These are phyloP conservation scores for Dromococcyx pavoninus DNA, from an alignment of 2,797 vertebrate genomes.

Conservation along the genomic window DNA sequence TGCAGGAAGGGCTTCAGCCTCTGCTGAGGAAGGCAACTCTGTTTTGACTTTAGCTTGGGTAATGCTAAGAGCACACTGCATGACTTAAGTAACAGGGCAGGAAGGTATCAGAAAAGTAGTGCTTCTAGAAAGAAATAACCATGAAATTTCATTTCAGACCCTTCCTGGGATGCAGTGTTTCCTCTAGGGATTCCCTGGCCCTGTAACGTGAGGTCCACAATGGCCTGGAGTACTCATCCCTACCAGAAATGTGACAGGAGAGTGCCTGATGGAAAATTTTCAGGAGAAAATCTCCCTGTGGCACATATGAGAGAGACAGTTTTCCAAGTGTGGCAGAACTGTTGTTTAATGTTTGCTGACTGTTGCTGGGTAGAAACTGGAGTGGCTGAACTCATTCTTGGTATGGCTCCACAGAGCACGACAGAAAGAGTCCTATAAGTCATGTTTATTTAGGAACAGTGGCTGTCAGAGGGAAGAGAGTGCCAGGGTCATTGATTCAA, in stretches of 20 bases:
- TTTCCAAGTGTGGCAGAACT: neutral
- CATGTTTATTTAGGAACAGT: neutral
- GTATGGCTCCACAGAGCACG: neutral
- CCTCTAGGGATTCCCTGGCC: neutral
- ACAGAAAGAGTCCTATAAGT: neutral
- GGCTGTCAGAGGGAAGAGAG: neutral
- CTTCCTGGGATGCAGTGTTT: neutral
- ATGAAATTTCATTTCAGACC: neutral
- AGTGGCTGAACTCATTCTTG: neutral
- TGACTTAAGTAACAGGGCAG: neutral
- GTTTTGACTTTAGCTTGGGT: neutral
- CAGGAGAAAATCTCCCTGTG: neutral
- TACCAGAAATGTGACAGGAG: neutral
- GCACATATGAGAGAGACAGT: neutral
- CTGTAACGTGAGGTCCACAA: neutral
- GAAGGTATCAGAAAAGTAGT: neutral
- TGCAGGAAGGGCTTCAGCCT: neutral
- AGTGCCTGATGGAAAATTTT: rapidly evolving
- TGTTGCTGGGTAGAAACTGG: neutral
- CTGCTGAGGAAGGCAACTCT: neutral
- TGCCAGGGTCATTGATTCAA: neutral
- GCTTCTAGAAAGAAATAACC: neutral
- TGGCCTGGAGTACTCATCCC: neutral
- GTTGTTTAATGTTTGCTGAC: neutral
- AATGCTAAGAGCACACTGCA: neutral